Evolutionary conservation across 2,113 vertebrate genomes (phyloP).

Genomic region (Ciconia stormi): DNA sequence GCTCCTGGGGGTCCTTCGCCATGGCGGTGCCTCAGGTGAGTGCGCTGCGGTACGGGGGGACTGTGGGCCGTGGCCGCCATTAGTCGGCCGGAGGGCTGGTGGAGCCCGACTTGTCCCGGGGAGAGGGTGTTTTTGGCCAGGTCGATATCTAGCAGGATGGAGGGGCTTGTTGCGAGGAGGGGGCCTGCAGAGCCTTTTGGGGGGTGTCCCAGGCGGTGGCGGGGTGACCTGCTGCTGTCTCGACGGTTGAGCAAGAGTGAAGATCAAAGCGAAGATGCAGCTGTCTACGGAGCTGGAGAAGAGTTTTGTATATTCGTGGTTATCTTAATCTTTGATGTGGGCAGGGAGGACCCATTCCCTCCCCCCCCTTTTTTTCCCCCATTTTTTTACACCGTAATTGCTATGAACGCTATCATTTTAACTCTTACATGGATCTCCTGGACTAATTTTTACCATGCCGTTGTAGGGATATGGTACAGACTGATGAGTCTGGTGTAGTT

Average conservation of each 20-base stretch:
- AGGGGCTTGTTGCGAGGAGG: fast-evolving
- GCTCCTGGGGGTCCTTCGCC: not conserved
- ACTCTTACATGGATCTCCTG: fast-evolving
- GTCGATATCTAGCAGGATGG: fast-evolving
- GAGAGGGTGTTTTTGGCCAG: no score
- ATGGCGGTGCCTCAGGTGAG: not conserved
- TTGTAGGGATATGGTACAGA: fast-evolving
- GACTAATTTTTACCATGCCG: fast-evolving
- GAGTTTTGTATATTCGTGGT: not conserved
- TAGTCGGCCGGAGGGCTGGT: not conserved
- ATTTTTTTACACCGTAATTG: not conserved
- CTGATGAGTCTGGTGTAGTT: not conserved
- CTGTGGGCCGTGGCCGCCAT: not conserved
- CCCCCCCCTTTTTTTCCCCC: fast-evolving
- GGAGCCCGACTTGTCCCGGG: not conserved
- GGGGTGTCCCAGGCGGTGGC: not conserved
- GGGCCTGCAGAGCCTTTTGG: not conserved
- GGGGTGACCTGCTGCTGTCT: not conserved
- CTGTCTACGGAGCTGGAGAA: not conserved
- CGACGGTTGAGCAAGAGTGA: not conserved
- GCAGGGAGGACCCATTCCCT: not conserved
- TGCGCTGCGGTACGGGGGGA: not conserved
- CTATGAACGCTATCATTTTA: fast-evolving
- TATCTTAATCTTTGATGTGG: not conserved
- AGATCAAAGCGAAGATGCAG: not conserved